Percentiles rank a stretch among this genome's conserved stretches.
These are phyloP conservation scores for Montipora cactus DNA, from an alignment of 64 coral and sea anemone species.

Conservation along the genomic window DNA sequence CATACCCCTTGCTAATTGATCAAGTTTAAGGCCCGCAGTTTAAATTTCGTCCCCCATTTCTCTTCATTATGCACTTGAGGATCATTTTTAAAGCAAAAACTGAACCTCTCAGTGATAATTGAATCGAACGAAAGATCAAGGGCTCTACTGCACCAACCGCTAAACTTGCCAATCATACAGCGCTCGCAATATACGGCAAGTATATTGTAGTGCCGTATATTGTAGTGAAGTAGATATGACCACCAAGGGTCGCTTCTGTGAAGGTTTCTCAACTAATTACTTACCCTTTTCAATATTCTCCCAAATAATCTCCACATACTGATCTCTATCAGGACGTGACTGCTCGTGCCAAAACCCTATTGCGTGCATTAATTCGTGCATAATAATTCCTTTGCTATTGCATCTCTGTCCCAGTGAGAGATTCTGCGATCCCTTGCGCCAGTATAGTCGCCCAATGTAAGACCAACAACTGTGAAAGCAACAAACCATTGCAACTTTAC, in stretches of 20 bases:
- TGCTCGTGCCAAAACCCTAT: constrained; percentile 94
- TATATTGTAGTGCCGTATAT: no score
- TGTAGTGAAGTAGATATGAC: not conserved
- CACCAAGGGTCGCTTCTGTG: not conserved
- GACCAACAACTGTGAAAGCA: constrained; percentile 82
- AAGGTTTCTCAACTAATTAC: not conserved
- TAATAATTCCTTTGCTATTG: constrained; percentile 84
- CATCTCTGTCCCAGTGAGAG: constrained; percentile 78
- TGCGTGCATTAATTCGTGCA: constrained; percentile 93
- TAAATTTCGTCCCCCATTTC: no score
- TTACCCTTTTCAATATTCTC: constrained; percentile 83
- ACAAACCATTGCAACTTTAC: not conserved
- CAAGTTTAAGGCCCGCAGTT: no score
- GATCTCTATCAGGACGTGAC: constrained; percentile 77
- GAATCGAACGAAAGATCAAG: no score
- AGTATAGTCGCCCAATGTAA: constrained; percentile 86
- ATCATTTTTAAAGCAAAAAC: no score
- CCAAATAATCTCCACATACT: constrained; percentile 85
- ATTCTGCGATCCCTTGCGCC: constrained; percentile 65
- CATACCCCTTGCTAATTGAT: no score
- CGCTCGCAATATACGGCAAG: no score
- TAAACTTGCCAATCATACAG: no score
- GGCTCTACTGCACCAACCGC: no score
- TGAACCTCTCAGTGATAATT: no score
- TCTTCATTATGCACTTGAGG: no score